Evolutionary conservation across 2,888 invertebrate genomes (phyloP), one percentile per base, ranked within the genome.

Genomic region (Oithona nana): DNA sequence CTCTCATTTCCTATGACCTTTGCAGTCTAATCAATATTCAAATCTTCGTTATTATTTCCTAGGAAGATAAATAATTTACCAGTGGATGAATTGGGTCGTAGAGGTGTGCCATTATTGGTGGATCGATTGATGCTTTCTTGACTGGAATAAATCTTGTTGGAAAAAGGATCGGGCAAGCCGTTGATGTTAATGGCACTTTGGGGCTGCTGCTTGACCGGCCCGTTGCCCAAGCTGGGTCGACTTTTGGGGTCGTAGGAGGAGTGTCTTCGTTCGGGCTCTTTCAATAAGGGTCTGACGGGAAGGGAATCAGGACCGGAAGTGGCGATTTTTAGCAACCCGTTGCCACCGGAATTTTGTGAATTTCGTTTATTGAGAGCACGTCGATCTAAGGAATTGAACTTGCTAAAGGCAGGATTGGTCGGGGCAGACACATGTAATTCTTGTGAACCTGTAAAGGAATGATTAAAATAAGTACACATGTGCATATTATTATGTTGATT

Each of bases 341-440:
- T 39, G n/a, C n/a, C n/a, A n/a, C n/a, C n/a, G 6, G 39, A 39
- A 8, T 59, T 59, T 4, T 22, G 13, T 22, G 28, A 22, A 2
- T 50, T 22, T 16, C 59, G 48, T 1, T 29, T 28, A 16, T 22
- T 20, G 11, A 61, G 24, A 22, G 54, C 71, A 72, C 78, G 78
- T 68, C 79, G 73, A 69, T 79, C 78, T 68, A 78, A 70, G 61
- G 78, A 78, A 70, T 76, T 77, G 67, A 71, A 74, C 63, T 67
- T 68, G 64, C 68, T 68, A 62, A 67, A 60, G 22, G 55, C 48
- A 3, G 52, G 67, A 68, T 64, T 65, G 75, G 75, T 61, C 76
- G 73, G 64, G 79, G 79, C 67, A 73, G 77, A 67, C 6, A 52
- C 55, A 54, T 54, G 52, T 20, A 61, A 30, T 26, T 61, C 79